Conservation (phyloP, 2,888 invertebrate genomes). For the Drosophila diplacantha region DNA sequence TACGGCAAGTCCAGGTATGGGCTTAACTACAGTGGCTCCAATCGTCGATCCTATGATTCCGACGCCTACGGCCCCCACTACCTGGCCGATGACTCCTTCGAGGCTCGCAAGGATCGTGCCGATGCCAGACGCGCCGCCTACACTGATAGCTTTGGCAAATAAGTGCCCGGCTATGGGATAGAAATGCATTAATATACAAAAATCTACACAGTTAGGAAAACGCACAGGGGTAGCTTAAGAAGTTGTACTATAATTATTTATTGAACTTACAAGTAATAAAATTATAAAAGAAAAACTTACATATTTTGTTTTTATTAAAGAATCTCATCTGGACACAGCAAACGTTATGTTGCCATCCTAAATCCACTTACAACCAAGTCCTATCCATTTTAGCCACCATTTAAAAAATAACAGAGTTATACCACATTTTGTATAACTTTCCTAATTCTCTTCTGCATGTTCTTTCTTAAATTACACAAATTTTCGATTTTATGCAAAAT, state of each 20-base stretch:
- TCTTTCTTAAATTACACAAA: too few species aligned
- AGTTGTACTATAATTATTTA: conserved; percentile 47
- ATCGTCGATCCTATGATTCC: conserved; percentile 48
- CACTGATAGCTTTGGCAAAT: conserved; percentile 57
- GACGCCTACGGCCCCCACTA: conserved; percentile 5
- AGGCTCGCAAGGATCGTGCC: conserved; percentile 44
- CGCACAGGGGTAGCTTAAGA: conserved; percentile 41
- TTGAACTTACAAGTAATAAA: conserved; percentile 22
- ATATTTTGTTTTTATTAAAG: background rate
- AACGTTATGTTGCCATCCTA: too few species aligned
- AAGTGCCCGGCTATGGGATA: background rate
- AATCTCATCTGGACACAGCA: too few species aligned
- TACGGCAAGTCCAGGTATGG: conserved; percentile 42
- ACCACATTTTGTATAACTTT: too few species aligned
- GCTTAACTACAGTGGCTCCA: conserved; percentile 2
- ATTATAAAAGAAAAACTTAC: background rate
- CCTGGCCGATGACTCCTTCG: conserved; percentile 40
- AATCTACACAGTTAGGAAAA: conserved; percentile 5
- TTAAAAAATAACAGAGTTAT: too few species aligned
- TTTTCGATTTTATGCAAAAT: too few species aligned
- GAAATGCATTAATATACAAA: background rate
- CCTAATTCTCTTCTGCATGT: too few species aligned
- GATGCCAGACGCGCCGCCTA: conserved; percentile 53
- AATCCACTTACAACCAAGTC: too few species aligned
- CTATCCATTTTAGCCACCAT: too few species aligned